phyloP scores from a whole-genome alignment of 2,888 invertebrate species.

The Agriopis leucophaearia region DNA sequence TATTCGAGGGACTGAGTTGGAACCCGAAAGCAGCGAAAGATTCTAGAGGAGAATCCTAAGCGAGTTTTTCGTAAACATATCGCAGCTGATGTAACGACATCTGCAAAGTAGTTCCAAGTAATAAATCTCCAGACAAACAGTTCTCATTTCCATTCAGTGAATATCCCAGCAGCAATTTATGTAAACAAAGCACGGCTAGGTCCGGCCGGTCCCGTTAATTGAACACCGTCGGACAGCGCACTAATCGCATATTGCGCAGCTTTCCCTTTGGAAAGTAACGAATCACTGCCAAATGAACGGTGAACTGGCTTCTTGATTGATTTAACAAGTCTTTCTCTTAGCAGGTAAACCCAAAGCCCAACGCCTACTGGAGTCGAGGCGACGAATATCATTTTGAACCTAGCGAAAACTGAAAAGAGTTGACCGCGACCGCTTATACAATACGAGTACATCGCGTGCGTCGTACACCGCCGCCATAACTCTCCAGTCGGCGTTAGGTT shows the following conservation, averaged over 20 bases:
- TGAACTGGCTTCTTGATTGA: slow-evolving; percentile 45
- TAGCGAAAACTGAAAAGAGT: too few relatives aligned
- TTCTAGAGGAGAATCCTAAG: too few relatives aligned
- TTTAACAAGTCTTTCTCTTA: slow-evolving; percentile 44
- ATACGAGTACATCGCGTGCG: too few relatives aligned
- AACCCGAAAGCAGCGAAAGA: too few relatives aligned
- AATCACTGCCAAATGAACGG: slow-evolving; percentile 61
- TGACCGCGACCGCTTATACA: too few relatives aligned
- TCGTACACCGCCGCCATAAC: too few relatives aligned
- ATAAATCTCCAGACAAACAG: slow-evolving; percentile 24
- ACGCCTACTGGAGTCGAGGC: too few relatives aligned
- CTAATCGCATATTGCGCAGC: slow-evolving; percentile 75
- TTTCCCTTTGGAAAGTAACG: slow-evolving; percentile 81
- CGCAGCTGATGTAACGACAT: slow-evolving; percentile 2
- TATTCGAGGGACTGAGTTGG: too few relatives aligned
- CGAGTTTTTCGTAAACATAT: slow-evolving; percentile 1
- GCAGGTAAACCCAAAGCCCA: neutral
- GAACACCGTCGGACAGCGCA: slow-evolving; percentile 65
- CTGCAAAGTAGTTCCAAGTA: slow-evolving; percentile 5
- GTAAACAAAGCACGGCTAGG: slow-evolving; percentile 48
- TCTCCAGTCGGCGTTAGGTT: too few relatives aligned
- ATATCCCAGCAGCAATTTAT: slow-evolving; percentile 44
- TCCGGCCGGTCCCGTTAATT: slow-evolving; percentile 76
- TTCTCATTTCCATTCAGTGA: slow-evolving; percentile 39
- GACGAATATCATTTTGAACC: too few relatives aligned